Base-by-base conservation (phyloP, 2,888 invertebrate species). In the Cerceris rybyensis region DNA sequence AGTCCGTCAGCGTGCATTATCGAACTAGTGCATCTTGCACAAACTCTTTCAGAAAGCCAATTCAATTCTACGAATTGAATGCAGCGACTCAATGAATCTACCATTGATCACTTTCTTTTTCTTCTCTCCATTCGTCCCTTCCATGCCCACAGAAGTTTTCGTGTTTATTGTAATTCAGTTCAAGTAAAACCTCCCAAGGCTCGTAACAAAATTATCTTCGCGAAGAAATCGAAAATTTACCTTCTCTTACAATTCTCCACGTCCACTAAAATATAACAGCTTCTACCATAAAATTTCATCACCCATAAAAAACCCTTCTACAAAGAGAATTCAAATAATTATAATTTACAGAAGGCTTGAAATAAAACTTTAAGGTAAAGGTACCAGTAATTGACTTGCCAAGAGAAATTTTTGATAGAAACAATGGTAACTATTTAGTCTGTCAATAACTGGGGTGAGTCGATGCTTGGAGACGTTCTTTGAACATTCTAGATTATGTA, bases 1-100 rank as follows among this genome's bases (percentile, higher is more conserved):
- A 80, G 78, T 80, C 78, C 68, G 78, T 63, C 68, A 68, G 74
- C 74, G 78, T 78, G 55, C 78, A 78, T 78, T 80, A 78, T 78
- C 78, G 70, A 64, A 28, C 60, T 67, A 17, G 78, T 75, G 71
- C 75, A 75, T 78, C 78, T 74, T 55, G 70, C 67, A 46, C 70
- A 57, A 78, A 68, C 52, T 70, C 75, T 52, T 61, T 55, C 49
- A 28, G 64, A 58, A 67, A 70, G 68, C 50, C 73, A 78, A 80
- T 80, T 78, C 78, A 70, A 68, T 71, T 57, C 59, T 14, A 49
- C 78, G 70, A 80, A 70, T 63, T 60, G 78, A 78, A 74, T 70
- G 60, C 78, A 8, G 70, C 43, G 49, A 41, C 70, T 63, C 64
- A 65, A 76, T 69, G 74, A 67, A 60, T 70, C 70, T 55, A 52